Percentiles rank a stretch among this genome's conserved stretches.
These are phyloP conservation scores for Polyommatus icarus DNA, from an alignment of 2,888 invertebrate species.

Conservation along the genomic window DNA sequence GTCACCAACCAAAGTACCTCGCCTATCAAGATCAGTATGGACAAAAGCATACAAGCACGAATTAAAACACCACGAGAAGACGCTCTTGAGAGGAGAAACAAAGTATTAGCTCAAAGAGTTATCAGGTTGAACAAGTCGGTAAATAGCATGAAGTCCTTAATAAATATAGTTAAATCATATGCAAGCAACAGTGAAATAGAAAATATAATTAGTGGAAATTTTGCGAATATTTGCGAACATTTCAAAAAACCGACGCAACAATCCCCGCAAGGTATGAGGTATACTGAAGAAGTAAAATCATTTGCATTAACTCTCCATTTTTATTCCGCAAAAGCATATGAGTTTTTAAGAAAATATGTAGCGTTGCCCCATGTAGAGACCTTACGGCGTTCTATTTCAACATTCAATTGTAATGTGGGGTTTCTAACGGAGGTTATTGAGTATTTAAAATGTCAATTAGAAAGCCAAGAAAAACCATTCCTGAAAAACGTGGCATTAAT, in stretches of 20 bases:
- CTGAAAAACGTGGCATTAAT: too few species aligned
- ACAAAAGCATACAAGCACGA: neutral
- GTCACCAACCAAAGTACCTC: neutral
- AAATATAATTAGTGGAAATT: neutral
- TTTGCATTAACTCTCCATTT: neutral
- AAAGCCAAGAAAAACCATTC: too few species aligned
- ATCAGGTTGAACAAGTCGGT: neutral
- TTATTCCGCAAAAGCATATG: neutral
- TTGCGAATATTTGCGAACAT: neutral
- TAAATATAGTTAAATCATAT: neutral
- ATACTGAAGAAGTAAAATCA: neutral
- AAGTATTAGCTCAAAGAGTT: neutral
- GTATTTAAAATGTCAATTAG: too few species aligned
- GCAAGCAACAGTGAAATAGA: neutral
- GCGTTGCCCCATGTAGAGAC: neutral
- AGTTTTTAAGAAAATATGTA: neutral
- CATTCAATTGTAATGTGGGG: neutral
- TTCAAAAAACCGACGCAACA: neutral
- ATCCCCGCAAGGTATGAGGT: neutral
- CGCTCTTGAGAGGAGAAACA: neutral
- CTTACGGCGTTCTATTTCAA: neutral
- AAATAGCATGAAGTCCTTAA: neutral
- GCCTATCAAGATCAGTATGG: neutral
- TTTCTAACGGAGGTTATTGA: too few species aligned
- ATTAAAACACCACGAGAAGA: neutral